A percentile compares a stretch with the other conserved stretches of the same genome.
Evolutionary conservation across 2,113 vertebrate genomes (phyloP).

Genomic region (Aramus guarauna): DNA sequence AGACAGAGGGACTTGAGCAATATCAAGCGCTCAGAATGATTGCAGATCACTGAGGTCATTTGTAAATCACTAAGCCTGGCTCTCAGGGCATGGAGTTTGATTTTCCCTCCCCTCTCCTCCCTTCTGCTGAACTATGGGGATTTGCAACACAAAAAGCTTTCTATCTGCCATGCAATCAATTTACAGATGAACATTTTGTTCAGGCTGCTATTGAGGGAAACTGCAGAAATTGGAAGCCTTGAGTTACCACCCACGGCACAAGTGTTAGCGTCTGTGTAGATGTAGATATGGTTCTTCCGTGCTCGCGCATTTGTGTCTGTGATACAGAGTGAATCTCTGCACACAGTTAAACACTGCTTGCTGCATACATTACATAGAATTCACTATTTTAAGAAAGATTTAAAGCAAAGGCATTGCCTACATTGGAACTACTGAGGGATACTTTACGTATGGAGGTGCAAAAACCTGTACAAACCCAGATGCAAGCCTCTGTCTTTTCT

Average conservation of each 20-base stretch:
- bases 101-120: not conserved
- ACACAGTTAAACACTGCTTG: not conserved
- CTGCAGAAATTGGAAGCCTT: not conserved
- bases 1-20: not conserved
- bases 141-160: not conserved
- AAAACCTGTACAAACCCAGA: not conserved
- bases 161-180: not conserved
- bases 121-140: not conserved
- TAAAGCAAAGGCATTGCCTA: not conserved
- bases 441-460: rapidly evolving
- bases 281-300: not conserved
- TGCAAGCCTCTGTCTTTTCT: not conserved
- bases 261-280: not conserved
- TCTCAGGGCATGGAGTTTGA: not conserved
- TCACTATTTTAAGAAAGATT: not conserved
- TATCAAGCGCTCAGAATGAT: not conserved
- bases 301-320: not conserved
- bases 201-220: not conserved
- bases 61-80: not conserved
- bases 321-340: not conserved
- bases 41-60: not conserved
- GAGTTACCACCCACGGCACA: not conserved
- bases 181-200: slow-evolving; percentile 1
- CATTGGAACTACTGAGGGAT: not conserved
- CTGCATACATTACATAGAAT: not conserved